A percentile compares a stretch with the other conserved stretches of the same genome.
These are phyloP conservation scores for Phalangium opilio DNA, from an alignment of 2,888 invertebrate species.

Conservation along the genomic window DNA sequence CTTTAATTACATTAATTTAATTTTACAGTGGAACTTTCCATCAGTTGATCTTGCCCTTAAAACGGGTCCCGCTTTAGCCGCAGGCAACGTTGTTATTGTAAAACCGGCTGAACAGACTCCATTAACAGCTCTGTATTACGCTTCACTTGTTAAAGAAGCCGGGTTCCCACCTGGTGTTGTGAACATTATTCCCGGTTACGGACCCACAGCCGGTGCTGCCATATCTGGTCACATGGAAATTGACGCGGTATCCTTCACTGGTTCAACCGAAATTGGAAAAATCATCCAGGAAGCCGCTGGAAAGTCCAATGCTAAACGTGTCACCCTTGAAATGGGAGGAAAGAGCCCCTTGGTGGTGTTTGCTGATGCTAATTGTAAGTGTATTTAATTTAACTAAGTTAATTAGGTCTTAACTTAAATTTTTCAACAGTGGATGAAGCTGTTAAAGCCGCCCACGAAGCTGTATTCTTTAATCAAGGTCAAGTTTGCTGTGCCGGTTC, in stretches of 20 bases:
- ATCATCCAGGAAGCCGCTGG: conserved; percentile 48
- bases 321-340: conserved; percentile 71
- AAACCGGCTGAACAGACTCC: conserved; percentile 35
- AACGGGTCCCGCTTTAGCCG: conserved; percentile 30
- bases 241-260: conserved; percentile 34
- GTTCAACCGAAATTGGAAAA: conserved; percentile 33
- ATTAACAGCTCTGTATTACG: conserved; percentile 30
- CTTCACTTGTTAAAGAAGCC: conserved; percentile 28
- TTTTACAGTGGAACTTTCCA: conserved; percentile 36
- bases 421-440: conserved; percentile 22
- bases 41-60: conserved; percentile 45
- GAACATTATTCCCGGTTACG: conserved; percentile 33
- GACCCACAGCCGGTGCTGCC: conserved; percentile 33
- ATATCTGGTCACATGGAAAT: conserved; percentile 29
- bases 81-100: conserved; percentile 30
- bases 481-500: conserved; percentile 72
- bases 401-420: too few species aligned
- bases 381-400: not conserved
- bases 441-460: conserved; percentile 27
- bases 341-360: conserved; percentile 74
- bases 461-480: conserved; percentile 37
- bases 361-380: conserved; percentile 57
- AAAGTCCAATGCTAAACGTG: conserved; percentile 58
- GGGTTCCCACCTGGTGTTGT: conserved; percentile 30
- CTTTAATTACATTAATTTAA: not conserved